A percentile compares a stretch with the other conserved stretches of the same genome.
These are phyloP conservation scores for Erpornis zantholeuca DNA, from an alignment of 2,113 vertebrate genomes.

Conservation along the genomic window DNA sequence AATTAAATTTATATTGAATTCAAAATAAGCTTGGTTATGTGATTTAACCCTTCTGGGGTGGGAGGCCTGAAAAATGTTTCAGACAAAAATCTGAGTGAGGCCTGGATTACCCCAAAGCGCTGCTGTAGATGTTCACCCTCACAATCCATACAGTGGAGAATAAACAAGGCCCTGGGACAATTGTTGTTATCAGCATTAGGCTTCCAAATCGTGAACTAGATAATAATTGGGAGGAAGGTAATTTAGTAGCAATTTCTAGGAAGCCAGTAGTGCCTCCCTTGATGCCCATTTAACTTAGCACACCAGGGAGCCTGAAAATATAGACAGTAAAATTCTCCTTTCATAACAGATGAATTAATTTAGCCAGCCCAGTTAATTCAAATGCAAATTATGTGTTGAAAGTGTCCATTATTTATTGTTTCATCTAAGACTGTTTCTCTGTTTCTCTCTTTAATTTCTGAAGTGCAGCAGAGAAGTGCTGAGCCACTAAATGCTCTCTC, in stretches of 20 bases:
- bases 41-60: neutral
- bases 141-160: neutral
- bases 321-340: constrained; percentile 44
- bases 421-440: constrained; percentile 33
- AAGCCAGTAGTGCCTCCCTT: neutral
- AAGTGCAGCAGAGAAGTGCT: constrained; percentile 8
- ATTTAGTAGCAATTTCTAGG: constrained; percentile 5
- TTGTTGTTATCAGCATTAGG: neutral
- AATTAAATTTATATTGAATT: neutral
- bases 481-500: neutral
- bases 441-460: constrained; percentile 27
- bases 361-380: constrained; percentile 55
- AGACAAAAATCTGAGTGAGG: neutral
- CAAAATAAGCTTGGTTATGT: neutral
- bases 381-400: constrained; percentile 58
- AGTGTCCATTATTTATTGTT: constrained; percentile 60
- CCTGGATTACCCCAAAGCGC: neutral
- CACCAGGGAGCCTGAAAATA: constrained; percentile 28
- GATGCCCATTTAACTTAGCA: constrained; percentile 9
- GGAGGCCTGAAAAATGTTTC: neutral
- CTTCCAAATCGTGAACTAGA: neutral
- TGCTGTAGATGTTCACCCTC: neutral
- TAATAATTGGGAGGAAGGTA: neutral
- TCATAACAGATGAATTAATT: constrained; percentile 60
- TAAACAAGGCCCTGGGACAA: neutral